Evolutionary conservation across 2,888 invertebrate genomes (phyloP).

Genomic region (Spilarctia lutea): DNA sequence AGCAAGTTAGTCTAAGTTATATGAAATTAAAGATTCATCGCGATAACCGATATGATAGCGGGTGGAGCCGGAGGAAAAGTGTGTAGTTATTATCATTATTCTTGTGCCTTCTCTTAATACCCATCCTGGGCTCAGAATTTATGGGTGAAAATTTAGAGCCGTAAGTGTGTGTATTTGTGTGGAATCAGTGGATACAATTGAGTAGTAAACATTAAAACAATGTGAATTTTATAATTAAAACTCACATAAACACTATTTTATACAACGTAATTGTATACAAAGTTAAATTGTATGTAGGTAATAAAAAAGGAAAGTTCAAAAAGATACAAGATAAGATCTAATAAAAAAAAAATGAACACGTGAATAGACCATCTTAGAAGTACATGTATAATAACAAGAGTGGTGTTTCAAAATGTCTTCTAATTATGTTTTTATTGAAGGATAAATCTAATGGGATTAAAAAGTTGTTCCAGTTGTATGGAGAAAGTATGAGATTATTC

Average conservation of each 20-base stretch:
- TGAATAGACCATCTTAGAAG: conserved; percentile 2
- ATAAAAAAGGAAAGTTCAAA: neutral
- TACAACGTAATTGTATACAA: neutral
- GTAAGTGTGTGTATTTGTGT: neutral
- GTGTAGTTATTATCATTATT: no score
- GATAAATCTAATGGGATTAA: conserved; percentile 48
- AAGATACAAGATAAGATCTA: neutral
- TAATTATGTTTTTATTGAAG: conserved; percentile 39
- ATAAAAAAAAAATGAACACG: neutral
- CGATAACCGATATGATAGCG: no score
- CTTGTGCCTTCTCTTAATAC: no score
- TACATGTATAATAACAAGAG: conserved; percentile 6
- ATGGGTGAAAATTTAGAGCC: neutral
- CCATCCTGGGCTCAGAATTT: neutral
- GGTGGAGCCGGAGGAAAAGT: no score
- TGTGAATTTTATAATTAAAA: neutral
- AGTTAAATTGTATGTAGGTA: neutral
- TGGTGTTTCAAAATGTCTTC: conserved; percentile 28
- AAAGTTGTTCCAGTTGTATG: conserved; percentile 47
- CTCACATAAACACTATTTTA: neutral
- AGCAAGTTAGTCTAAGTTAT: no score
- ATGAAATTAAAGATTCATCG: no score
- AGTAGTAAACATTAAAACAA: neutral
- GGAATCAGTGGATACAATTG: neutral
- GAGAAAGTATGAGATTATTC: conserved; percentile 58